These are phyloP conservation scores for Chalcis sispes DNA, from an alignment of 2,888 invertebrate species.

Conservation along the genomic window DNA sequence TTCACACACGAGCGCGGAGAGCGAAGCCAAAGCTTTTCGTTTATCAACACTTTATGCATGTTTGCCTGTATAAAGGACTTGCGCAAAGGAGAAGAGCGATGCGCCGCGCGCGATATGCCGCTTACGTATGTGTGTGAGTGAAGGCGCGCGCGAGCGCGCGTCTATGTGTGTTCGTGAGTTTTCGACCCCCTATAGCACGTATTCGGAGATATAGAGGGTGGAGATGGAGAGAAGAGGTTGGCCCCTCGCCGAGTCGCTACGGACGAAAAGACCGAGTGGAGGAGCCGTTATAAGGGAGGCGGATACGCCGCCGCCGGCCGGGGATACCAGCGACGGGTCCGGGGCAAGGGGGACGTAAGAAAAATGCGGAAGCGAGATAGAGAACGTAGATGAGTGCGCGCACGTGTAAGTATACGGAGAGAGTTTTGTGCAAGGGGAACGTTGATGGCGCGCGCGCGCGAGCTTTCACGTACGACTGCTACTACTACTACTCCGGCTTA, in stretches of 20 bases:
- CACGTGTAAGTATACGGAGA: slow-evolving; percentile 17
- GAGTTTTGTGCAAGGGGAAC: slow-evolving; percentile 28
- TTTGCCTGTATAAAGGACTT: slow-evolving; percentile 29
- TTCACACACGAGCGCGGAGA: slow-evolving; percentile 40
- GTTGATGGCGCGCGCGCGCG: slow-evolving; percentile 39
- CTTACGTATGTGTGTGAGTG: slow-evolving; percentile 15
- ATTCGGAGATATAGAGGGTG: slow-evolving; percentile 48
- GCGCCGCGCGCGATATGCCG: too few species aligned
- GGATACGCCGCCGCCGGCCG: too few species aligned
- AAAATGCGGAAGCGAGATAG: slow-evolving; percentile 65
- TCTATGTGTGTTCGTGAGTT: slow-evolving; percentile 11
- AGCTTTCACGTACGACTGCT: neutral
- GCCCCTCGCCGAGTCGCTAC: slow-evolving; percentile 45
- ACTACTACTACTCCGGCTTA: neutral
- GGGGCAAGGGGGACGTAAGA: slow-evolving; percentile 67
- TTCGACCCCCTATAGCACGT: too few species aligned
- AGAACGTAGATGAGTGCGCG: slow-evolving; percentile 18
- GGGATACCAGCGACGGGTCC: slow-evolving; percentile 42
- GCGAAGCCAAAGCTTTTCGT: slow-evolving; percentile 41
- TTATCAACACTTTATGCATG: slow-evolving; percentile 56
- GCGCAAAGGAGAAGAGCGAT: slow-evolving; percentile 30
- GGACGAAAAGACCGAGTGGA: slow-evolving; percentile 44
- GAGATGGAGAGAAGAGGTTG: slow-evolving; percentile 37
- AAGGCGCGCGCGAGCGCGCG: too few species aligned
- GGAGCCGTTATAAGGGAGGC: too few species aligned